Base-by-base conservation (phyloP, 2,113 vertebrate species). In the Phyllostomus hastatus region DNA sequence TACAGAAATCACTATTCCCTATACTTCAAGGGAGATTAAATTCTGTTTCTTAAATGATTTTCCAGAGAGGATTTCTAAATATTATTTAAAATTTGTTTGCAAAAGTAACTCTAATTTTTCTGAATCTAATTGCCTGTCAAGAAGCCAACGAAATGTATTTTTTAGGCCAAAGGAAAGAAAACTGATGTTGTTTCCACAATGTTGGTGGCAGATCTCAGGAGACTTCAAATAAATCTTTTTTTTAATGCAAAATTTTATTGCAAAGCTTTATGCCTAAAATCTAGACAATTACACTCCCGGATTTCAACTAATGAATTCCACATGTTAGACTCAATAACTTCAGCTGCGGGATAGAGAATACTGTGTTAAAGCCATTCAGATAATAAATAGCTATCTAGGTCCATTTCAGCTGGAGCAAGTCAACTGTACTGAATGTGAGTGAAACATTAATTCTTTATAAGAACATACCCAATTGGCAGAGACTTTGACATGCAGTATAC, bases 241-340 rank as follows among this genome's bases (percentile, higher is more conserved):
- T 64, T 94, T 96, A 95, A 96, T 57, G 43, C 88, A 97, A 97
- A 67, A 41, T 95, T 93, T 96, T 76, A 69, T 96, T 93, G 96
- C 91, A 89, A 97, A 69, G 46, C n/a, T 95, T 95, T 95, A 96
- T 94, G 93, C 70, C 66, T 96, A 54, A 96, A 85, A 79, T 91
- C 66, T 85, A 22, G 92, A 35, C 46, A 86, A 64, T 88, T 95
- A 76, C 0, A 10, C 90, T 97, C 90, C 48, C 96, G 96, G 91
- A 75, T 79, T 64, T 48, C 31, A 92, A 16, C 70, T 96, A 91
- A 88, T 91, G 95, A 93, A 72, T 92, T 6, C 96, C 97, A 97
- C 87, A 97, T 97, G 92, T 46, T 91, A 46, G 80, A 90, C 94
- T 92, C 95, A 96, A 88, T 95, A 93, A 96, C 88, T 96, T 96